phyloP scores from a whole-genome alignment of 2,113 vertebrate genomes.

The Lanius ludovicianus region DNA sequence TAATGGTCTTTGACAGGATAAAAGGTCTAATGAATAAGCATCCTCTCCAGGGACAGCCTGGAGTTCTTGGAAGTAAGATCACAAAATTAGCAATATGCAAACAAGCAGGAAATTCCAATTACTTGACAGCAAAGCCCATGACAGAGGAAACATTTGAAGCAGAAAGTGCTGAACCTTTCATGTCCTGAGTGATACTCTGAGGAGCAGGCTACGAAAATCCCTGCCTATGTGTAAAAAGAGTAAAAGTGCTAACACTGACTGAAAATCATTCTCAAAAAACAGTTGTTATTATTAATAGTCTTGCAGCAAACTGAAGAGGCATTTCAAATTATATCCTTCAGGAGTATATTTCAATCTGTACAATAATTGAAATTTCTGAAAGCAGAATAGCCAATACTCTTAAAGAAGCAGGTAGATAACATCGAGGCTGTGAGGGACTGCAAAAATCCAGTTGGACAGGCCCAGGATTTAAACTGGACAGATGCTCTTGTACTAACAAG shows the following conservation, averaged over 20 bases:
- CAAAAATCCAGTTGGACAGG: neutral
- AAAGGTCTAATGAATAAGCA: conserved; percentile 28
- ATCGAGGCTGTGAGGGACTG: neutral
- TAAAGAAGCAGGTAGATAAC: neutral
- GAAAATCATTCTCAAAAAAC: neutral
- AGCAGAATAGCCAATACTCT: neutral
- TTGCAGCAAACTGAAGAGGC: neutral
- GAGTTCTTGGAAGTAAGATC: conserved; percentile 11
- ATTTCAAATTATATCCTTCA: neutral
- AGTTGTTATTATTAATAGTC: neutral
- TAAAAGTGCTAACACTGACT: neutral
- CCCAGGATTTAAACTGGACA: neutral
- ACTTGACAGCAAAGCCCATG: neutral
- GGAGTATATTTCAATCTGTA: neutral
- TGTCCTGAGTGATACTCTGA: neutral
- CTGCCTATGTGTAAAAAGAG: neutral
- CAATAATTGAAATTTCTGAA: neutral
- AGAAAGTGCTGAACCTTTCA: neutral
- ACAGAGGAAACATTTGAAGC: neutral
- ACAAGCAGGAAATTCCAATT: conserved; percentile 52
- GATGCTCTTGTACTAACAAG: neutral
- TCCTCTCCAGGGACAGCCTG: neutral
- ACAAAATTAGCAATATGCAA: conserved; percentile 28
- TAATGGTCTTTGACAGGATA: conserved; percentile 5
- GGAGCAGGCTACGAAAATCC: neutral